These are phyloP conservation scores for Heterodera carotae DNA, from an alignment of 1,140 invertebrate species.

Conservation along the genomic window DNA sequence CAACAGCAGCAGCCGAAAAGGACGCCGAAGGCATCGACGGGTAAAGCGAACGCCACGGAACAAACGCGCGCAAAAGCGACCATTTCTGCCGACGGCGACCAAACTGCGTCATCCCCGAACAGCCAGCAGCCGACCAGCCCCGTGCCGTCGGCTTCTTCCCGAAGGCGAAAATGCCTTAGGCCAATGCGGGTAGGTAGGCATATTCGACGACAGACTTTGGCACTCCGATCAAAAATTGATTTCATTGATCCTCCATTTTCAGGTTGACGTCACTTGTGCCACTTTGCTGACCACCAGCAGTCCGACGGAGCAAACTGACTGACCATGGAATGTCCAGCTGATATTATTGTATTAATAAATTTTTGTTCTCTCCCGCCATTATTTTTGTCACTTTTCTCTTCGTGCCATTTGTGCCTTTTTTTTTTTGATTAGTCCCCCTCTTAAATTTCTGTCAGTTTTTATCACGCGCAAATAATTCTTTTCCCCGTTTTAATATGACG, in stretches of 20 bases:
- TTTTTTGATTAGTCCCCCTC: not conserved
- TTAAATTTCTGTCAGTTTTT: not conserved
- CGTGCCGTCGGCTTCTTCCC: slow-evolving; percentile 15
- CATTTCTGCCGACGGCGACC: not conserved
- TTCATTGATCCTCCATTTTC: slow-evolving; percentile 2
- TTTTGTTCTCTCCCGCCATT: not conserved
- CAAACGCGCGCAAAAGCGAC: not conserved
- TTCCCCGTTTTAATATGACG: no score
- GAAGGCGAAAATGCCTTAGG: slow-evolving; percentile 17
- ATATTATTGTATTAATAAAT: not conserved
- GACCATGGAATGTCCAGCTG: not conserved
- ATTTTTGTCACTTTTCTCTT: not conserved
- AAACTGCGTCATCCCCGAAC: not conserved
- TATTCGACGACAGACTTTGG: no score
- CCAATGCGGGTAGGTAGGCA: slow-evolving; percentile 16
- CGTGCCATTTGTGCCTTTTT: not conserved
- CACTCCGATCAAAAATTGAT: not conserved
- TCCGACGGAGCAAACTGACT: not conserved
- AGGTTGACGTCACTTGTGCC: slow-evolving; percentile 25
- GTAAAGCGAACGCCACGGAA: not conserved
- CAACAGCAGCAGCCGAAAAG: not conserved
- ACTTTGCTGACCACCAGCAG: slow-evolving; percentile 12
- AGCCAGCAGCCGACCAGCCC: not conserved
- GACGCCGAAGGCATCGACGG: not conserved
- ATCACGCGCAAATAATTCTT: no score